Percentiles rank a stretch among this genome's conserved stretches.
These are phyloP conservation scores for Lamellibrachia columna DNA, from an alignment of 2,888 invertebrate species.

Conservation along the genomic window DNA sequence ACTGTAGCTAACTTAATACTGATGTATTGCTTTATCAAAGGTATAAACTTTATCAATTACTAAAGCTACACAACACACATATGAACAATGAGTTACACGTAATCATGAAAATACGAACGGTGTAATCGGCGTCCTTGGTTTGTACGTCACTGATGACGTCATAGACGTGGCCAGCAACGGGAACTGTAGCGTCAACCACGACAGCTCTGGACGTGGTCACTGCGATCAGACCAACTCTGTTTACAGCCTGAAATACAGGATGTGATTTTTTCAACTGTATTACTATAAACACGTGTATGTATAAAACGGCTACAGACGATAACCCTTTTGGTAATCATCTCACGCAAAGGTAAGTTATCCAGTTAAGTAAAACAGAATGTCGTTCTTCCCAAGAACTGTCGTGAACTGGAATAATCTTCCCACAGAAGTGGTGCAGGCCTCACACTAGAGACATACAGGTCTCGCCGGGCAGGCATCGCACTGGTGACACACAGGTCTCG, in stretches of 20 bases:
- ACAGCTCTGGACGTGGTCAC: not conserved
- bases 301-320: not conserved
- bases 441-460: too few relatives aligned
- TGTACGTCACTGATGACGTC: not conserved
- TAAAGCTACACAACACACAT: not conserved
- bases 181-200: not conserved
- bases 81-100: not conserved
- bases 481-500: too few relatives aligned
- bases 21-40: not conserved
- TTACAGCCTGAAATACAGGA: constrained; percentile 17
- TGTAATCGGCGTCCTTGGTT: constrained; percentile 17
- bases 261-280: not conserved
- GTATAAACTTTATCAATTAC: not conserved
- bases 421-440: too few relatives aligned
- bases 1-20: not conserved
- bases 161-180: constrained; percentile 9
- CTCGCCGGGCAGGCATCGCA: too few relatives aligned
- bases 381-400: too few relatives aligned
- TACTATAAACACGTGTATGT: not conserved
- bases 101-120: not conserved
- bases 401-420: too few relatives aligned
- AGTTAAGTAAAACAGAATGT: not conserved
- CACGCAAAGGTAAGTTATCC: not conserved
- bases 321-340: not conserved
- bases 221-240: not conserved